Conservation (phyloP, 2,113 vertebrate genomes). For the Hippocampus abdominalis region DNA sequence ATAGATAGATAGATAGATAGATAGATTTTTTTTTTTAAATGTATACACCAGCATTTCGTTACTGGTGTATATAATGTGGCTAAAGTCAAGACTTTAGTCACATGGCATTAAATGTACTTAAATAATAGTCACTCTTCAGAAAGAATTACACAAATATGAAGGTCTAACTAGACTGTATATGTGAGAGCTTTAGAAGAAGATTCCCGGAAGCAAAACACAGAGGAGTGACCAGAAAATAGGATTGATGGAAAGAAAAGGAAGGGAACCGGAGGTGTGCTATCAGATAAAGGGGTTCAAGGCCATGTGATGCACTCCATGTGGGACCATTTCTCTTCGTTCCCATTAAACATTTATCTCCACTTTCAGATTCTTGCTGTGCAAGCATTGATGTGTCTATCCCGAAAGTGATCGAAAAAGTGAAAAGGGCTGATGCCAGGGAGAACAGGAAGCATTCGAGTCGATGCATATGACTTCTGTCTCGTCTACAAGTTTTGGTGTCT, state of each 20-base stretch:
- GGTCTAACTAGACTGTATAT: neutral
- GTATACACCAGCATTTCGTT: too few relatives aligned
- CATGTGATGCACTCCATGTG: neutral
- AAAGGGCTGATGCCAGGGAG: slow-evolving; percentile 1
- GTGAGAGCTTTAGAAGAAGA: neutral
- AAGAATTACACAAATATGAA: neutral
- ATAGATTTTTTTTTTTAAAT: too few relatives aligned
- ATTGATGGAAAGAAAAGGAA: neutral
- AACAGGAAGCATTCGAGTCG: neutral
- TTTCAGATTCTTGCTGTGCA: neutral
- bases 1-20: too few relatives aligned
- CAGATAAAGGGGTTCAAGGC: neutral
- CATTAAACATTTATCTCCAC: slow-evolving; percentile 3
- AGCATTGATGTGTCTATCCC: neutral
- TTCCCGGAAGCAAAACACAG: neutral
- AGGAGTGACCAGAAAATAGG: neutral
- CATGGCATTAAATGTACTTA: too few relatives aligned
- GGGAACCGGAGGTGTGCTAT: neutral
- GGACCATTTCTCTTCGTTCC: slow-evolving; percentile 3
- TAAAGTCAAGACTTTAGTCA: too few relatives aligned
- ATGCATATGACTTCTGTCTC: neutral
- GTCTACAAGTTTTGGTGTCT: neutral
- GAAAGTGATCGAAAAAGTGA: neutral
- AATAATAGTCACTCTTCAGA: neutral
- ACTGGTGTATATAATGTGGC: too few relatives aligned